phyloP scores from a whole-genome alignment of 2,888 invertebrate species.

The Sturmia bella region DNA sequence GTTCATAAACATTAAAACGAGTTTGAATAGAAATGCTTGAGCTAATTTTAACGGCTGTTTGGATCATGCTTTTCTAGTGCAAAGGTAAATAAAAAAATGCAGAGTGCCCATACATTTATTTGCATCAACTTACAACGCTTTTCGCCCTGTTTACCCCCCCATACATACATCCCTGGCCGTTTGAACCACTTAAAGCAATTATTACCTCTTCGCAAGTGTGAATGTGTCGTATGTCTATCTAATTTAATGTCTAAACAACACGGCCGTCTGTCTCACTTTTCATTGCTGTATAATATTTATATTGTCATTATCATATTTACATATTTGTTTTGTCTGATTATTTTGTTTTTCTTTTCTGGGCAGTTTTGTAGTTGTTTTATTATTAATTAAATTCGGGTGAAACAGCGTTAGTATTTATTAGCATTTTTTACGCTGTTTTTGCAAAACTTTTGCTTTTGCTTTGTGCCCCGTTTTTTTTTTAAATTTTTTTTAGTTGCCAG shows the following conservation, averaged over 20 bases:
- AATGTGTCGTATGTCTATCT: slow-evolving; percentile 42
- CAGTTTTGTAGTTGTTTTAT: slow-evolving; percentile 19
- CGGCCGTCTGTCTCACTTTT: slow-evolving; percentile 6
- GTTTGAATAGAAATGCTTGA: too few species aligned
- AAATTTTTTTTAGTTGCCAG: slow-evolving; percentile 18
- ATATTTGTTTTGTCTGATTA: slow-evolving; percentile 51
- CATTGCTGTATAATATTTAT: background rate
- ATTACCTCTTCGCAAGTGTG: slow-evolving; percentile 23
- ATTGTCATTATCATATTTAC: slow-evolving; percentile 51
- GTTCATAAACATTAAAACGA: too few species aligned
- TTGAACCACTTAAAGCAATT: slow-evolving; percentile 7
- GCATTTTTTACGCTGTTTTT: slow-evolving; percentile 9
- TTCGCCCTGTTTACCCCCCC: too few species aligned
- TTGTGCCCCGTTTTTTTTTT: slow-evolving; percentile 28
- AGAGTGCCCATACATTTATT: too few species aligned
- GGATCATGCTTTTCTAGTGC: too few species aligned
- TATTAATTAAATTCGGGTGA: slow-evolving; percentile 41
- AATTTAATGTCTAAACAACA: slow-evolving; percentile 9
- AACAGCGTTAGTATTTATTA: slow-evolving; percentile 22
- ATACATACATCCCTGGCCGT: too few species aligned
- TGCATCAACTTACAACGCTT: too few species aligned
- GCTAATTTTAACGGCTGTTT: too few species aligned
- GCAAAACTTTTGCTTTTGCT: slow-evolving; percentile 22
- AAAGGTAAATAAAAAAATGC: too few species aligned
- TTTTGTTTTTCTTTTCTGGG: slow-evolving; percentile 39